Percentiles rank a stretch among this genome's conserved stretches.
Conservation (phyloP, 2,797 vertebrate species). For the Adrianichthys oophorus region DNA sequence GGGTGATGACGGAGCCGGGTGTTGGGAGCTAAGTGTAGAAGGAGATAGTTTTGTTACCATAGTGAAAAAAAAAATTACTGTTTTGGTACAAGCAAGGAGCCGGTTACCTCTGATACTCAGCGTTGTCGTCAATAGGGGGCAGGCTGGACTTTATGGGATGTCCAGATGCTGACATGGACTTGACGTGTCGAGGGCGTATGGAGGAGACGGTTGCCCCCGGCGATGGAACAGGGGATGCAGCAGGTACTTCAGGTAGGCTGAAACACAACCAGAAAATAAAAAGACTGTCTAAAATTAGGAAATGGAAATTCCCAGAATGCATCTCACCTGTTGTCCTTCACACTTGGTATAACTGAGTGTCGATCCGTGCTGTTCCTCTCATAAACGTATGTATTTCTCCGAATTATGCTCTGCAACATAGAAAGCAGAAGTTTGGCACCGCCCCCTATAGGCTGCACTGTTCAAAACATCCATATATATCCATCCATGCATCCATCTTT, state of each 20-base stretch:
- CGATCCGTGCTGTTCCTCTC: constrained; percentile 83
- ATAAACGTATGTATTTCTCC: constrained; percentile 86
- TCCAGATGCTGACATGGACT: constrained; percentile 93
- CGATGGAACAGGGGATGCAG: constrained; percentile 44
- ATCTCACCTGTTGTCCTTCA: constrained; percentile 88
- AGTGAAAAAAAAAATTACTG: neutral
- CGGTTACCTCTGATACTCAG: constrained; percentile 84
- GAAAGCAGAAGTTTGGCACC: neutral
- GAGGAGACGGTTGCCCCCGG: constrained; percentile 73
- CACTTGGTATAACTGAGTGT: constrained; percentile 83
- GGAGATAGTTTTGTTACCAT: neutral
- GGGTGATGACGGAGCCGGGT: constrained; percentile 79
- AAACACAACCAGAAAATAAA: neutral
- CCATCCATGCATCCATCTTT: too few species aligned
- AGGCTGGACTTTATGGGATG: constrained; percentile 89
- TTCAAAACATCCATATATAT: too few species aligned
- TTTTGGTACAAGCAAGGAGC: neutral
- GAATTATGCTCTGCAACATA: constrained; percentile 69
- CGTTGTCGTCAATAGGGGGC: constrained; percentile 90
- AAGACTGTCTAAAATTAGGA: neutral
- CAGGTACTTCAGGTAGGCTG: constrained; percentile 85
- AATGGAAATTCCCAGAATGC: neutral
- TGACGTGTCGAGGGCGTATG: constrained; percentile 87
- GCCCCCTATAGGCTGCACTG: too few species aligned
- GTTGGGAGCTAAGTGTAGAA: constrained; percentile 44